Percentiles rank a stretch among this genome's conserved stretches.
phyloP scores from a whole-genome alignment of 1,140 invertebrate species.

The Lepidurus packardi region DNA sequence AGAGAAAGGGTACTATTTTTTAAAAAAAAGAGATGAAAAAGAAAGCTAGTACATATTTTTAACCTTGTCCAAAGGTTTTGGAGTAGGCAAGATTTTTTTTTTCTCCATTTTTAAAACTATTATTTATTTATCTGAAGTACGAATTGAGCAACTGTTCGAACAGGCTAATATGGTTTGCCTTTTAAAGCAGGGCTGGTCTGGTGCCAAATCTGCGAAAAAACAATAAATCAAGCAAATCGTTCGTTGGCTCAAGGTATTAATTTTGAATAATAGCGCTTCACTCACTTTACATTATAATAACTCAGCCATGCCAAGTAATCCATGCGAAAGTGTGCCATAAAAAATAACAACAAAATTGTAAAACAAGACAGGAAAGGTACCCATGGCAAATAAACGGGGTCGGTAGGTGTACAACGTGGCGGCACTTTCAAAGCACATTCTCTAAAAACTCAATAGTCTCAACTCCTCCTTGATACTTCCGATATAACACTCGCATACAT shows the following conservation, averaged over 20 bases:
- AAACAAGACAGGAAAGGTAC: neutral
- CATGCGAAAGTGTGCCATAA: neutral
- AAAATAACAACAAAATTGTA: neutral
- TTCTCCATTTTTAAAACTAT: no score
- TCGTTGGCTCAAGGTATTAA: neutral
- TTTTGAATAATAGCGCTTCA: neutral
- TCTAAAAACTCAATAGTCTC: no score
- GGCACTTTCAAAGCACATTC: no score
- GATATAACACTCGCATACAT: no score
- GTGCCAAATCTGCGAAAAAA: neutral
- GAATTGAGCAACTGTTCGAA: neutral
- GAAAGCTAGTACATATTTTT: no score
- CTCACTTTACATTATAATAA: neutral
- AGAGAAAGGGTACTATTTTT: no score
- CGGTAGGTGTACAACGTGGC: neutral
- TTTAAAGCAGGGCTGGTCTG: neutral
- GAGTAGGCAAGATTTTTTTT: no score
- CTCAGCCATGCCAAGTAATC: no score
- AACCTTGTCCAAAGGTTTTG: no score
- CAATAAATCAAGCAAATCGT: neutral
- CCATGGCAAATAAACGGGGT: neutral
- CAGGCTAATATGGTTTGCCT: neutral
- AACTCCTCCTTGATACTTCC: no score
- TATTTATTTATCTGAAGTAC: neutral
- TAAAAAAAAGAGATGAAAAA: no score